Conservation (phyloP, 2,888 invertebrate species). For the Philereme vetulata region DNA sequence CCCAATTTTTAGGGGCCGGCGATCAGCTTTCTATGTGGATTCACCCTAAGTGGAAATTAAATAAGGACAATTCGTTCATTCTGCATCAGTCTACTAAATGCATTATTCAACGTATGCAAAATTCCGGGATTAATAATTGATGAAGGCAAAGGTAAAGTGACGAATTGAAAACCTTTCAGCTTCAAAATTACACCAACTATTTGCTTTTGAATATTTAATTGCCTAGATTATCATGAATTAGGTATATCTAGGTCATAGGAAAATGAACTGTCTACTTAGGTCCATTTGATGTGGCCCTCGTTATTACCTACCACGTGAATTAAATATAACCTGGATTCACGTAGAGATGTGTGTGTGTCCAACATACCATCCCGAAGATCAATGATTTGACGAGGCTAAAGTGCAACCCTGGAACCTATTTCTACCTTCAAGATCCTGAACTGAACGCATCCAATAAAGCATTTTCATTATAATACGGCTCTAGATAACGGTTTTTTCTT, state of each 20-base stretch:
- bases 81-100: slow-evolving; percentile 64
- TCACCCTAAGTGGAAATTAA: slow-evolving; percentile 60
- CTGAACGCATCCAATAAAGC: too few relatives aligned
- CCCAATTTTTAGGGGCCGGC: not conserved
- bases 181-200: slow-evolving; percentile 54
- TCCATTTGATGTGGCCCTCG: too few relatives aligned
- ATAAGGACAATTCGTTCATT: slow-evolving; percentile 70
- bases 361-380: too few relatives aligned
- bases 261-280: too few relatives aligned
- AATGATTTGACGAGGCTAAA: too few relatives aligned
- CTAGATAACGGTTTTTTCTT: not conserved
- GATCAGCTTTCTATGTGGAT: slow-evolving; percentile 1
- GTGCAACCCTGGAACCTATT: too few relatives aligned
- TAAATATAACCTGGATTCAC: too few relatives aligned
- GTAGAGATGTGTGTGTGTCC: too few relatives aligned
- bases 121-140: slow-evolving; percentile 72
- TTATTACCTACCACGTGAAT: too few relatives aligned
- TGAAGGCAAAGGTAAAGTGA: slow-evolving; percentile 66
- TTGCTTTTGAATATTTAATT: slow-evolving; percentile 50
- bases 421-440: too few relatives aligned
- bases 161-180: slow-evolving; percentile 64
- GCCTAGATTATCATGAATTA: slow-evolving; percentile 14
- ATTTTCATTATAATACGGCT: not conserved
- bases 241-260: not conserved
- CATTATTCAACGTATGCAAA: slow-evolving; percentile 77